phyloP scores from a whole-genome alignment of 1,140 invertebrate species.

The Alviniconcha marisindica region DNA sequence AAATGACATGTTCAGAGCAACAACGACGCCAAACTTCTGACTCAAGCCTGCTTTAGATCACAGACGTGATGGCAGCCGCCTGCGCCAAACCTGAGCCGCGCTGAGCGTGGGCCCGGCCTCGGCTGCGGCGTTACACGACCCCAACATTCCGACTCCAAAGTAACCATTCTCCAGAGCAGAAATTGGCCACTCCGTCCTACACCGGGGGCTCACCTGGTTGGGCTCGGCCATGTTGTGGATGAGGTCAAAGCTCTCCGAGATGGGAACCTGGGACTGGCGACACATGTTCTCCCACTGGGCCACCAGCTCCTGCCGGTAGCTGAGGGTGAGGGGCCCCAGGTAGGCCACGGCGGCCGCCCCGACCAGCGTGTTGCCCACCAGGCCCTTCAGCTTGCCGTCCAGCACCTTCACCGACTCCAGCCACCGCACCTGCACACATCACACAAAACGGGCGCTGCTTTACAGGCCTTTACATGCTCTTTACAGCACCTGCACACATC shows the following conservation, averaged over 20 bases:
- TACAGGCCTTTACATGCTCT: too few species aligned
- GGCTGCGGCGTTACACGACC: too few species aligned
- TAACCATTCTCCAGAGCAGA: neutral
- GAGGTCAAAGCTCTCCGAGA: slow-evolving; percentile 79
- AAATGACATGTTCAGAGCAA: too few species aligned
- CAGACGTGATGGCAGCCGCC: too few species aligned
- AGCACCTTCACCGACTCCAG: slow-evolving; percentile 82
- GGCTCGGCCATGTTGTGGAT: slow-evolving; percentile 86
- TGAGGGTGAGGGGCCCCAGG: slow-evolving; percentile 71
- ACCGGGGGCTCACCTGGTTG: slow-evolving; percentile 61
- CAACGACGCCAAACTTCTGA: too few species aligned
- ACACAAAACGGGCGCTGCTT: too few species aligned
- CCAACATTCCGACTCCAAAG: too few species aligned
- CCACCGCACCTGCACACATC: slow-evolving; percentile 84
- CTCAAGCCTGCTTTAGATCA: too few species aligned
- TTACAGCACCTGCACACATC: too few species aligned
- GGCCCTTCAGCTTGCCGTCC: slow-evolving; percentile 68
- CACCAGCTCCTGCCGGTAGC: slow-evolving; percentile 68
- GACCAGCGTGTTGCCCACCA: slow-evolving; percentile 74
- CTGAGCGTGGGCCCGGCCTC: too few species aligned
- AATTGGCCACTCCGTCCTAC: neutral
- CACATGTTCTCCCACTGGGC: slow-evolving; percentile 65
- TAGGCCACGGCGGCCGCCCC: slow-evolving; percentile 73
- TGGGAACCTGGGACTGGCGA: slow-evolving; percentile 65
- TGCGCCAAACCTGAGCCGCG: too few species aligned